Base-by-base conservation (phyloP, 2,113 vertebrate species). In the Mesoclemmys tuberculata region DNA sequence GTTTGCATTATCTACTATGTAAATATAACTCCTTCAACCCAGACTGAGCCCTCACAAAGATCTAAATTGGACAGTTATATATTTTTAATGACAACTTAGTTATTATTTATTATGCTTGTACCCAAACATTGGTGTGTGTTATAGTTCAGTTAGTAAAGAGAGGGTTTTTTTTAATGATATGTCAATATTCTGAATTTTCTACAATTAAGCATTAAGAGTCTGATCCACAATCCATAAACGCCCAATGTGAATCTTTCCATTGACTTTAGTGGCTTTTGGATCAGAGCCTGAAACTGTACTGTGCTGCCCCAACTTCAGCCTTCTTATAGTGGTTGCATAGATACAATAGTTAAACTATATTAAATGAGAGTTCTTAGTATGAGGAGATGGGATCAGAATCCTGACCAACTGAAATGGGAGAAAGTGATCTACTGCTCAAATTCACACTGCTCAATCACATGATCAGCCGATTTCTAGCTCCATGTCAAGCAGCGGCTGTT, bases 11-110 rank as follows among this genome's bases (percentile, higher is more conserved):
- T 49, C 82, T 84, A 3, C 64, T 6, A 29, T 41, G 58, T 21
- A 87, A 79, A 3, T 0, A 0, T 14, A 61, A 2, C 21, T 92
- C 85, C 38, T 80, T 90, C 85, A n/a, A 1, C 8, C 44, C 61
- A 0, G 0, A 5, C 74, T 88, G 79, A 88, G 29, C 51, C 11
- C 1, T 10, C 19, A 2, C 8, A 35, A 46, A 35, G 16, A 9
- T 18, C 44, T 80, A 3, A 8, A 1, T 0, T 0, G 4, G 29
- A 18, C 71, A 87, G 2, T 87, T 26, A 49, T 77, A 38, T 44
- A 77, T 79, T 41, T 44, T 4, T 13, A 46, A 79, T 79, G 46
- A 79, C 27, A 68, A 68, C 14, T 1, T 68, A 68, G n/a, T 19
- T 58, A 56, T 56, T 56, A 56, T 56, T 56, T 64, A 9, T 68